These are phyloP conservation scores for Polypedilum vanderplanki DNA, from an alignment of 1,140 invertebrate species.

Conservation along the genomic window DNA sequence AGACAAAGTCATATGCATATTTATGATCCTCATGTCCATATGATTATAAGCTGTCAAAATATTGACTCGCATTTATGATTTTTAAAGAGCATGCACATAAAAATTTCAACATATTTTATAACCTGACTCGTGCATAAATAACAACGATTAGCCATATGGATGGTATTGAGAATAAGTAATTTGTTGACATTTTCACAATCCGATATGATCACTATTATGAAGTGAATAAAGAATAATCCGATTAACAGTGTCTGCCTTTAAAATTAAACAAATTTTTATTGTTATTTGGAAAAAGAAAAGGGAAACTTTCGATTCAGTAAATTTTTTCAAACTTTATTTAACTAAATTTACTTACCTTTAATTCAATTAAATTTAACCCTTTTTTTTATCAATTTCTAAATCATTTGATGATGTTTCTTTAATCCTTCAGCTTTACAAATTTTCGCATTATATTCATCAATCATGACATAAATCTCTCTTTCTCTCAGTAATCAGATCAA, in stretches of 20 bases:
- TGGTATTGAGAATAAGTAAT: background rate
- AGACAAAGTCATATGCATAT: background rate
- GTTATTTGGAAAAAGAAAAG: background rate
- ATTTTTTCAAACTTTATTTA: background rate
- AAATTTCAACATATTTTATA: conserved; percentile 24
- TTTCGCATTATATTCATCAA: background rate
- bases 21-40: background rate
- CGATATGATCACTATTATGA: conserved; percentile 10
- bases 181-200: conserved; percentile 26
- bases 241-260: background rate
- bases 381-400: too few species aligned
- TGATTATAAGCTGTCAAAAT: conserved; percentile 18
- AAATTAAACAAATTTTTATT: background rate
- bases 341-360: background rate
- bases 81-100: background rate
- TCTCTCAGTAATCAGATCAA: conserved; percentile 17
- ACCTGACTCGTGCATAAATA: background rate
- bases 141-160: background rate
- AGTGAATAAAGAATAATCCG: background rate
- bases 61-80: background rate
- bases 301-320: too few species aligned
- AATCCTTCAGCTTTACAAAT: background rate
- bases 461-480: conserved; percentile 23
- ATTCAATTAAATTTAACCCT: background rate
- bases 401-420: too few species aligned